A percentile compares a stretch with the other conserved stretches of the same genome.
phyloP scores from a whole-genome alignment of 2,888 invertebrate genomes.

The Hyles lineata region DNA sequence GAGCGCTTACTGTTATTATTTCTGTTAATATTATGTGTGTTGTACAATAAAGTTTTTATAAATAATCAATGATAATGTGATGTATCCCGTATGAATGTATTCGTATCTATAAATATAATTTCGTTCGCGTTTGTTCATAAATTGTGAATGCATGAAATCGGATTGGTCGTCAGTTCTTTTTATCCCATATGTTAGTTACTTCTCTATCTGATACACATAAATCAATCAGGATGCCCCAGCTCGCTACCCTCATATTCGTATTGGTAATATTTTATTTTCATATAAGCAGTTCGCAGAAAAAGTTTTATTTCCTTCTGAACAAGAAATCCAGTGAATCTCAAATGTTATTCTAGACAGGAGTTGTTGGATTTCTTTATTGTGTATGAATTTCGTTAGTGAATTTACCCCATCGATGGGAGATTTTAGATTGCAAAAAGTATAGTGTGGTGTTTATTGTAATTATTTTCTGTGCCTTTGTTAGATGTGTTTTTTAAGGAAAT shows the following conservation, averaged over 20 bases:
- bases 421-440: background rate
- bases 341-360: background rate
- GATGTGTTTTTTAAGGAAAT: too few relatives aligned
- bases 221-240: slow-evolving; percentile 4
- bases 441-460: background rate
- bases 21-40: too few relatives aligned
- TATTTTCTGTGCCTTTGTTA: background rate
- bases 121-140: background rate
- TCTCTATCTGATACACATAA: slow-evolving; percentile 26
- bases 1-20: too few relatives aligned
- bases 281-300: slow-evolving; percentile 7
- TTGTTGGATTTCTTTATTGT: background rate
- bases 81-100: too few relatives aligned
- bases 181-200: slow-evolving; percentile 18
- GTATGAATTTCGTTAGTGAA: background rate
- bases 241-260: slow-evolving; percentile 18
- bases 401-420: background rate
- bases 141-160: slow-evolving; percentile 5
- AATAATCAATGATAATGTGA: too few relatives aligned
- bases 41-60: too few relatives aligned
- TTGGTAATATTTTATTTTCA: slow-evolving; percentile 21
- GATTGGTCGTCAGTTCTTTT: background rate
- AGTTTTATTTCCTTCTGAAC: slow-evolving; percentile 19
- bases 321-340: background rate
- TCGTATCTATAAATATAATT: too few relatives aligned